Evolutionary conservation across 1,140 invertebrate genomes (phyloP).

Genomic region (Drosophila parvula): DNA sequence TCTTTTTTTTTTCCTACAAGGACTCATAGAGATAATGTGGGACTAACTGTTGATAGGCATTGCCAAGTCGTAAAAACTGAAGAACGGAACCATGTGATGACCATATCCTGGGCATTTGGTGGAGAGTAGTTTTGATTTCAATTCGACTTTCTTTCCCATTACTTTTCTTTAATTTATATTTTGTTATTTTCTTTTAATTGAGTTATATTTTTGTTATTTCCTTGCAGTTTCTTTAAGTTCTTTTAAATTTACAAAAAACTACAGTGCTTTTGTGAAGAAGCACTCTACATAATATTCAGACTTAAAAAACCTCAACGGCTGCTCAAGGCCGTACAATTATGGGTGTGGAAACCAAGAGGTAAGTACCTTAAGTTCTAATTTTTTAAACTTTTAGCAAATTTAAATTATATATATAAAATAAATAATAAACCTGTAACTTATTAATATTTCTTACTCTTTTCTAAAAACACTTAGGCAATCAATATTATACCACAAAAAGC

Average conservation of each 20-base stretch:
- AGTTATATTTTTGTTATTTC: constrained; percentile 6
- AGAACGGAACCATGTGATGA: constrained; percentile 43
- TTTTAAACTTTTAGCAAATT: not conserved
- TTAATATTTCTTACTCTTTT: not conserved
- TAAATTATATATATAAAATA: not conserved
- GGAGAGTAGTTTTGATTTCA: not conserved
- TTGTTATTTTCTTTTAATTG: constrained; percentile 14
- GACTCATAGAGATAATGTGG: constrained; percentile 25
- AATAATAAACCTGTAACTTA: too few relatives aligned
- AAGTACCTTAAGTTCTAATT: constrained; percentile 16
- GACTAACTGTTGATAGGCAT: constrained; percentile 49
- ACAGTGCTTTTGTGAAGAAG: constrained; percentile 37
- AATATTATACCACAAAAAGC: not conserved
- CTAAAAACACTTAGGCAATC: not conserved
- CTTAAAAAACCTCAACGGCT: constrained; percentile 55
- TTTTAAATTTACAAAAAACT: constrained; percentile 13
- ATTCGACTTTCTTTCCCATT: not conserved
- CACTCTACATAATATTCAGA: constrained; percentile 22
- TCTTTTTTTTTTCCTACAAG: constrained; percentile 30
- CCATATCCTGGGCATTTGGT: constrained; percentile 4
- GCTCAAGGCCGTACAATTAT: constrained; percentile 75
- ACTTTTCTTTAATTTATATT: constrained; percentile 15
- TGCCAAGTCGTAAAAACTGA: constrained; percentile 38
- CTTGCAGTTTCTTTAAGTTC: constrained; percentile 57
- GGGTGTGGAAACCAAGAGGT: constrained; percentile 75